A percentile compares a stretch with the other conserved stretches of the same genome.
phyloP scores from a whole-genome alignment of 2,888 invertebrate genomes.

The Crossocerus cetratus region DNA sequence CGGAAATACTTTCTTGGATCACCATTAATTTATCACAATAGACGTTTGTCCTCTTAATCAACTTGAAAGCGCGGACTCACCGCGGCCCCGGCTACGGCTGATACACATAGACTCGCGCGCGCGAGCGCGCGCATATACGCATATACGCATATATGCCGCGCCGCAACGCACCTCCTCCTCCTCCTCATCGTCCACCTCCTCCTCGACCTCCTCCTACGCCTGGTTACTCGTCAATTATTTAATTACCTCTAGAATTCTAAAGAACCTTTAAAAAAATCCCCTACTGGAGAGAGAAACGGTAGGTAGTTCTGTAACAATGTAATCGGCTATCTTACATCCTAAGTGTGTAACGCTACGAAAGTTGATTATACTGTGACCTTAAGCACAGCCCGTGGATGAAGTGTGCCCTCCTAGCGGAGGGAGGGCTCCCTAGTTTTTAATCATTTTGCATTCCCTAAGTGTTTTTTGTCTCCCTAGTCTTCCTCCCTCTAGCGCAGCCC shows the following conservation, averaged over 20 bases:
- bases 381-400: slow-evolving; percentile 71
- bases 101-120: background rate
- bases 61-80: slow-evolving; percentile 52
- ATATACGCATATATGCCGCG: slow-evolving; percentile 44
- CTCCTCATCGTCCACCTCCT: background rate
- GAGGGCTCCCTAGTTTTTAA: slow-evolving; percentile 40
- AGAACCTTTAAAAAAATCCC: slow-evolving; percentile 67
- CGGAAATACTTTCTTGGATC: slow-evolving; percentile 77
- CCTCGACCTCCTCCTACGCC: background rate
- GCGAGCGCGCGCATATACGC: slow-evolving; percentile 18
- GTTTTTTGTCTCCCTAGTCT: slow-evolving; percentile 22
- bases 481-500: slow-evolving; percentile 36
- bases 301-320: slow-evolving; percentile 69
- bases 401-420: slow-evolving; percentile 43
- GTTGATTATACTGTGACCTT: slow-evolving; percentile 69
- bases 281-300: slow-evolving; percentile 65
- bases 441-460: slow-evolving; percentile 12
- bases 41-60: slow-evolving; percentile 65
- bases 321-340: slow-evolving; percentile 58
- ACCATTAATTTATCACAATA: slow-evolving; percentile 77
- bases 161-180: slow-evolving; percentile 33
- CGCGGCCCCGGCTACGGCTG: slow-evolving; percentile 38
- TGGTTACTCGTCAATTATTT: slow-evolving; percentile 5
- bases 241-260: slow-evolving; percentile 49
- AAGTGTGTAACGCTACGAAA: slow-evolving; percentile 62